These are phyloP conservation scores for Slavum lentiscoides DNA, from an alignment of 2,888 invertebrate species.

Conservation along the genomic window DNA sequence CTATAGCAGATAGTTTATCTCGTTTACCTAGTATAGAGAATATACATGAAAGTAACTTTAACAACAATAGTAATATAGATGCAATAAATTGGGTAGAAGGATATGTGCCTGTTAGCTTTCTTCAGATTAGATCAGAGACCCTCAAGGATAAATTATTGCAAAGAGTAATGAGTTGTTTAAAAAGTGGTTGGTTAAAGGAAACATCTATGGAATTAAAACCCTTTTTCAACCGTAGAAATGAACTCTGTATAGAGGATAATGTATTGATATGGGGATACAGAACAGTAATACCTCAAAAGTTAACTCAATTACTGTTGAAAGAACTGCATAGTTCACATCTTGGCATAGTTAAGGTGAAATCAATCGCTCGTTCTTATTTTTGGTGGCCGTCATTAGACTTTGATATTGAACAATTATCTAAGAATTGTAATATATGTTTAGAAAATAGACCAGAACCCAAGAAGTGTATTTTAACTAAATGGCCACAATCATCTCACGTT, in stretches of 20 bases:
- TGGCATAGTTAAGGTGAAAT: slow-evolving; percentile 30
- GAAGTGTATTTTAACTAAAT: slow-evolving; percentile 10
- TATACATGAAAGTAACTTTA: too few species aligned
- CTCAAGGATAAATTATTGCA: slow-evolving; percentile 15
- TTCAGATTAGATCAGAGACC: slow-evolving; percentile 28
- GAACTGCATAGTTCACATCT: slow-evolving; percentile 36
- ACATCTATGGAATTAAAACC: neutral
- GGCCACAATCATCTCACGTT: neutral
- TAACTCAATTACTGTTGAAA: neutral
- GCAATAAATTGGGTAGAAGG: slow-evolving; percentile 3
- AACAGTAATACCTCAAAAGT: slow-evolving; percentile 7
- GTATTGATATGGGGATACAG: too few species aligned
- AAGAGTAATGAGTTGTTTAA: slow-evolving; percentile 17
- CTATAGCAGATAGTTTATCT: slow-evolving; percentile 30
- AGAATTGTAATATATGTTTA: neutral
- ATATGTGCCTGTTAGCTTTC: neutral
- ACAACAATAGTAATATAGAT: neutral
- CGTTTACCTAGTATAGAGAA: too few species aligned
- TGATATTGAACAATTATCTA: neutral
- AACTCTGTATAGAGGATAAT: slow-evolving; percentile 31
- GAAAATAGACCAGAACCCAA: neutral
- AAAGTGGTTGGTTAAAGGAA: slow-evolving; percentile 26
- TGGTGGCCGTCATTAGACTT: slow-evolving; percentile 41
- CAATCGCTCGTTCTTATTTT: slow-evolving; percentile 24
- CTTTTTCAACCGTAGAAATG: slow-evolving; percentile 5